Conservation (phyloP, 2,888 invertebrate genomes). For the Rotaria magnacalcarata region DNA sequence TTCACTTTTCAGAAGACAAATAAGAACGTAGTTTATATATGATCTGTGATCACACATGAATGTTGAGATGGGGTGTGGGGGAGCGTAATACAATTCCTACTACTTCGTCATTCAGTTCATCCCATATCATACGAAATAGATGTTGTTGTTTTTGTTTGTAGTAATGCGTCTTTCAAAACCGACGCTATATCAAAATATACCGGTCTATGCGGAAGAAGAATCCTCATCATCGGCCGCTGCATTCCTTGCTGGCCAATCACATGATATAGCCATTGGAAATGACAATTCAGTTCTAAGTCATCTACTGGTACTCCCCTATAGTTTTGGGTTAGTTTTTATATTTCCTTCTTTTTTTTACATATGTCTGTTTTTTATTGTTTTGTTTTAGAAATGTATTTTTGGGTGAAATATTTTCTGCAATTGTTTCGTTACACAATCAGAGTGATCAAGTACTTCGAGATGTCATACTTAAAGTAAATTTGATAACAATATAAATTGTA, state of each 20-base stretch:
- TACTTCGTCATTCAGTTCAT: too few species aligned
- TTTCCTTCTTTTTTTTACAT: neutral
- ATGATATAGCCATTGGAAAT: neutral
- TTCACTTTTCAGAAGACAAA: too few species aligned
- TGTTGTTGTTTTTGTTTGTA: slow-evolving; percentile 53
- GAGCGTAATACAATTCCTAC: too few species aligned
- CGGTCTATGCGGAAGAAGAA: neutral
- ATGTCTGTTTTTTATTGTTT: neutral
- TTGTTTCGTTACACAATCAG: slow-evolving; percentile 92
- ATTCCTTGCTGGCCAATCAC: slow-evolving; percentile 11
- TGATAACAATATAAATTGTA: neutral
- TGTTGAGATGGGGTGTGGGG: too few species aligned
- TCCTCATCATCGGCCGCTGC: neutral
- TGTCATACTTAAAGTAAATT: slow-evolving; percentile 72
- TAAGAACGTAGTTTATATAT: too few species aligned
- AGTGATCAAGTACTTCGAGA: slow-evolving; percentile 76
- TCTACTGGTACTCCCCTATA: slow-evolving; percentile 30
- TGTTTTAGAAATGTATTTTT: slow-evolving; percentile 77
- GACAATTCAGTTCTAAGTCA: slow-evolving; percentile 9
- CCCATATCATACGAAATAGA: too few species aligned
- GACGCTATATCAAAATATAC: slow-evolving; percentile 63
- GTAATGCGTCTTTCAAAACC: slow-evolving; percentile 93
- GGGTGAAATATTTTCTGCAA: slow-evolving; percentile 95
- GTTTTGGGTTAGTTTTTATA: neutral
- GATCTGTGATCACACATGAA: too few species aligned